Conservation (phyloP, 2,888 invertebrate genomes). For the Scaptomyza flava region DNA sequence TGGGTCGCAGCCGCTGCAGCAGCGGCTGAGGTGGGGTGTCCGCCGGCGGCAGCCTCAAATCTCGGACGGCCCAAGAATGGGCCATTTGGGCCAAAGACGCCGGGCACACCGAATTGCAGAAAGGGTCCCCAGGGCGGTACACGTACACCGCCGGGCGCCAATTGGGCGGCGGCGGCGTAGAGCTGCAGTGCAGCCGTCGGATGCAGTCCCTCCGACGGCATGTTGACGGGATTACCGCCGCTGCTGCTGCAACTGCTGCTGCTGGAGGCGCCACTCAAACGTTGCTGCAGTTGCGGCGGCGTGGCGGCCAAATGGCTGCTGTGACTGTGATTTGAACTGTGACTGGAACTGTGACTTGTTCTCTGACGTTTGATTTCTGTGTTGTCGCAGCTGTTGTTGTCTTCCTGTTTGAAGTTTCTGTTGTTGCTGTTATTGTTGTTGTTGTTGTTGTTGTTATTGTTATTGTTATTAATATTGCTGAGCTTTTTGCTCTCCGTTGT, state of each 20-base stretch:
- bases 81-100: constrained; percentile 82
- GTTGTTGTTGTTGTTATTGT: constrained; percentile 25
- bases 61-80: constrained; percentile 81
- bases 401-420: constrained; percentile 50
- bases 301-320: constrained; percentile 40
- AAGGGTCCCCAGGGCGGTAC: constrained; percentile 83
- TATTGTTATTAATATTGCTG: constrained; percentile 20
- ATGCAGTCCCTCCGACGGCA: constrained; percentile 83
- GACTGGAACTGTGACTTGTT: constrained; percentile 38
- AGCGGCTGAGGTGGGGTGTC: constrained; percentile 73
- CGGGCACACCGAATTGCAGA: constrained; percentile 82
- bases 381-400: constrained; percentile 32
- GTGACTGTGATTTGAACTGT: constrained; percentile 26
- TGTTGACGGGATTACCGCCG: constrained; percentile 39
- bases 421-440: constrained; percentile 32
- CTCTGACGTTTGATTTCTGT: constrained; percentile 41
- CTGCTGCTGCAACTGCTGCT: constrained; percentile 26
- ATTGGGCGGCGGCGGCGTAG: constrained; percentile 82
- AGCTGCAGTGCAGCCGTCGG: constrained; percentile 83
- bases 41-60: constrained; percentile 77
- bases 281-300: constrained; percentile 53
- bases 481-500: constrained; percentile 24
- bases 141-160: constrained; percentile 83
- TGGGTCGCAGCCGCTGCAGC: constrained; percentile 82
- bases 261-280: constrained; percentile 36